phyloP scores from a whole-genome alignment of 2,797 vertebrate species.

The Argya squamiceps region DNA sequence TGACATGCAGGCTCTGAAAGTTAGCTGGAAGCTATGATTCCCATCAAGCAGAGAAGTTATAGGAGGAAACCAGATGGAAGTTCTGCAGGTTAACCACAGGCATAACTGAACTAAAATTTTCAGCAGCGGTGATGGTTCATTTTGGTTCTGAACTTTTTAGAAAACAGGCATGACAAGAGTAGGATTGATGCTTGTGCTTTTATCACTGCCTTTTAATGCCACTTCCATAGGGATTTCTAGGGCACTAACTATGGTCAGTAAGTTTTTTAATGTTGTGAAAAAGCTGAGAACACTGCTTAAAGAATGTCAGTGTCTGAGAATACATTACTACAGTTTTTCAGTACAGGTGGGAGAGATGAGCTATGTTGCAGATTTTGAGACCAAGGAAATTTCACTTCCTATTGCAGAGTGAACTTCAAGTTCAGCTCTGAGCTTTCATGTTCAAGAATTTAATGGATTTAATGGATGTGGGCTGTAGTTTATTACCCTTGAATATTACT shows the following conservation, averaged over 20 bases:
- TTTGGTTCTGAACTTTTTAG: neutral
- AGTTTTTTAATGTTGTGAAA: neutral
- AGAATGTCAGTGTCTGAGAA: neutral
- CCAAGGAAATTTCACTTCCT: neutral
- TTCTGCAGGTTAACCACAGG: conserved; percentile 21
- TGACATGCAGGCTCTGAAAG: conserved; percentile 9
- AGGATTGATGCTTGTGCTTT: neutral
- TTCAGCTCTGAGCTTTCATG: neutral
- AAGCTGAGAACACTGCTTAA: neutral
- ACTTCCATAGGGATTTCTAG: neutral
- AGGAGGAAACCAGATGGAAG: conserved; percentile 5
- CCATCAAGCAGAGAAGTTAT: neutral
- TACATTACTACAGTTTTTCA: neutral
- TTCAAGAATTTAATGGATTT: neutral
- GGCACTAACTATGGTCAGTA: neutral
- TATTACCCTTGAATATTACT: neutral
- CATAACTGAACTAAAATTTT: neutral
- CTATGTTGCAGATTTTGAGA: neutral
- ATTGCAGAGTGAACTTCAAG: neutral
- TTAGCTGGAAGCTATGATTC: conserved; percentile 36
- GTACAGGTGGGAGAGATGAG: neutral
- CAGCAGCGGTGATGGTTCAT: neutral
- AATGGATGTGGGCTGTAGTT: neutral
- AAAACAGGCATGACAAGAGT: neutral
- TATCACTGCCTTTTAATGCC: neutral